Evolutionary conservation across 1,140 invertebrate species (phyloP), one percentile per base, ranked within the genome.

Genomic region (Drosophila fuyamai): DNA sequence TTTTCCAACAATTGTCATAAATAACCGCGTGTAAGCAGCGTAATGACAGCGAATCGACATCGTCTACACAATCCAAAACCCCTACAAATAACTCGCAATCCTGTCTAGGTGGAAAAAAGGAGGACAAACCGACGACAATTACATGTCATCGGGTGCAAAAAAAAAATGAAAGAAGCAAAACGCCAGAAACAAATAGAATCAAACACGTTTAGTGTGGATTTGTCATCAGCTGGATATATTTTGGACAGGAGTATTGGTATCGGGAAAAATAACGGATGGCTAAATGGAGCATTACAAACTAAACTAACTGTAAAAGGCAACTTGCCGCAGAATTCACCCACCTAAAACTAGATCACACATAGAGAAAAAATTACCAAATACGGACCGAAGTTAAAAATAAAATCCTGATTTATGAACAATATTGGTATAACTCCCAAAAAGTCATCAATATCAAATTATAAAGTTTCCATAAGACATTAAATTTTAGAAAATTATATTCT

Each of bases 1-100:
- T 89, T 89, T 89, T 89, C 79, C 82, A 89, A 89, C 84, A 89
- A 89, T 89, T 84, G 84, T 89, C 84, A 89, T 89, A 89, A 89
- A 89, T 89, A 89, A 90, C 81, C 80, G 77, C 84, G 77, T 71
- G 65, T 89, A 86, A 76, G 79, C 83, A 79, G 71, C 79, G 83
- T 81, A 89, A 89, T 89, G 84, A 89, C 84, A 89, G 80, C 79
- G 70, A 80, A 83, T 80, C 84, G 83, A 80, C 73, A 57, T 47
- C 51, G 71, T 58, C 72, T 54, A 57, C 61, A 43, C 43, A 54
- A 6, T 35, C 27, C 35, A 5, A 10, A 1, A 3, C 36, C 16
- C n/a, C 54, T 2, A 29, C 27, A 40, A 47, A 40, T 46, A 48
- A 40, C 51, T 27, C 36, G 35, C 51, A 32, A 71, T 55, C 43